Evolutionary conservation across 1,140 invertebrate species (phyloP), one percentile per base, ranked within the genome.

Genomic region (Zaprionus taronus): DNA sequence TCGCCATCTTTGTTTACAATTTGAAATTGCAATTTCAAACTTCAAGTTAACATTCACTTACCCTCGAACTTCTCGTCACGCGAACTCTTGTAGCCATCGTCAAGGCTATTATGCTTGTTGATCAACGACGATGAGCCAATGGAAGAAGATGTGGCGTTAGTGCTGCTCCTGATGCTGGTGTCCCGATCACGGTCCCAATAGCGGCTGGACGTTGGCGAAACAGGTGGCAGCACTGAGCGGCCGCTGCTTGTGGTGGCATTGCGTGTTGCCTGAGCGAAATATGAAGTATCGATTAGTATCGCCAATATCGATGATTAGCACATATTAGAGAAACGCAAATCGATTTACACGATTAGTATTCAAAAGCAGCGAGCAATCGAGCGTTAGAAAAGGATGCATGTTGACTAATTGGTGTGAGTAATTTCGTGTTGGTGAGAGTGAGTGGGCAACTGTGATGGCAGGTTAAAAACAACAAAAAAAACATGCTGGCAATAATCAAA

Each of bases 1-100:
- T 5, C 20, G 47, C 51, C 22, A 26, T 15, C 22, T 47, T 47
- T 17, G 41, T 47, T 47, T 17, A 44, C n/a, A 44, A 17, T 4
- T 47, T 47, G 7, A 7, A 47, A 28, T 17, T 17, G 4, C 0
- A 17, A 31, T 56, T 28, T 12, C 4, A 2, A 41, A 15, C 15
- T 3, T 41, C 12, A 14, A 31, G 22, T 1, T 36, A 14, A 17
- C 34, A 1, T 51, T n/a, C 9, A 77, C 85, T 70, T 69, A 92
- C 91, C 90, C 66, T 92, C 91, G 6, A 79, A 75, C 60, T 92
- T 91, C 36, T 92, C 91, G 47, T 92, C 91, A 15, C 79, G 71
- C 1, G 57, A 67, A 41, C 63, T 83, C 49, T 87, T 83, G 69
- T 78, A 80, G 51, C 76, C 79, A 60, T 86, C 89, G n/a, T 83